Conservation (phyloP, 2,888 invertebrate genomes). For the Drosophila antonietae region DNA sequence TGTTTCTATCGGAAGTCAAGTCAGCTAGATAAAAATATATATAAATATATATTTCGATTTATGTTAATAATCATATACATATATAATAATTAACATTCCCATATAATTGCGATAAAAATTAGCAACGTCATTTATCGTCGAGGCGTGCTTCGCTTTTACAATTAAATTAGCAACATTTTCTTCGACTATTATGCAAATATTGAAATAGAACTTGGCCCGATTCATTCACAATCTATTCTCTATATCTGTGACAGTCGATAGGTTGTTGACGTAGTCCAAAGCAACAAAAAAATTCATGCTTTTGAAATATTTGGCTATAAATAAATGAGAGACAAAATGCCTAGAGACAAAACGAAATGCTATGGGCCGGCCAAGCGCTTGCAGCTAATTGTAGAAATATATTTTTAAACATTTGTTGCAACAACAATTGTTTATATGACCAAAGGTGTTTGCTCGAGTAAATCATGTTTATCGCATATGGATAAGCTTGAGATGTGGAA, state of each 20-base stretch:
- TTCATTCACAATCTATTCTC: conserved; percentile 28
- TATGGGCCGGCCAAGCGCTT: conserved; percentile 15
- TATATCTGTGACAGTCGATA: conserved; percentile 9
- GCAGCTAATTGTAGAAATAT: conserved; percentile 24
- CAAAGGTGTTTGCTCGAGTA: neutral
- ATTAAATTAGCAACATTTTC: conserved; percentile 51
- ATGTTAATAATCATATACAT: too few species aligned
- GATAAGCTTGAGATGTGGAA: neutral
- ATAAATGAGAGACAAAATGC: conserved; percentile 30
- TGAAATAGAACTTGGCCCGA: conserved; percentile 8
- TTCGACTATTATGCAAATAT: conserved; percentile 17
- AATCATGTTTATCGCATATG: neutral
- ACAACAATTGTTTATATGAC: conserved; percentile 13
- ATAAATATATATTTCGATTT: neutral
- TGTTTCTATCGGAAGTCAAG: neutral
- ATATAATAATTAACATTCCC: neutral
- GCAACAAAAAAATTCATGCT: conserved; percentile 24
- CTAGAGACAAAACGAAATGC: conserved; percentile 7
- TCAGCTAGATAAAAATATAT: neutral
- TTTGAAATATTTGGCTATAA: conserved; percentile 46
- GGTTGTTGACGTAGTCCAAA: neutral
- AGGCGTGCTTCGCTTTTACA: conserved; percentile 29
- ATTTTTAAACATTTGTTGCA: conserved; percentile 8
- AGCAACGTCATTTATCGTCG: conserved; percentile 35
- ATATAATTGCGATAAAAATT: conserved; percentile 21